Evolutionary conservation across 1,140 invertebrate species (phyloP), one percentile per base, ranked within the genome.

Genomic region (Polypedilum pembai): DNA sequence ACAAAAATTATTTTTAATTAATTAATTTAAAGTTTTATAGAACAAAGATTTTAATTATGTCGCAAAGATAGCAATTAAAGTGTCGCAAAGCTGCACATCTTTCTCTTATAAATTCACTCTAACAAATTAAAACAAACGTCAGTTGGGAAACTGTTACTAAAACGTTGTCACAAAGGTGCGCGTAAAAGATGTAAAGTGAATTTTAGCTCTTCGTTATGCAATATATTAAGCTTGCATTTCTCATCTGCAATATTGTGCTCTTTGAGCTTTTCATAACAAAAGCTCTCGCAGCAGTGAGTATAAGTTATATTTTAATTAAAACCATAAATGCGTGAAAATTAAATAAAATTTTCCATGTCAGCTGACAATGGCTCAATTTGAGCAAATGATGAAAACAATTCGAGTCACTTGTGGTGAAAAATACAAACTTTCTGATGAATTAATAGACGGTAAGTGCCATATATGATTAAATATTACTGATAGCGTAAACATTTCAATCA

Each of bases 141-240:
- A 33, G 24, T 33, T 33, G 24, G 24, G 24, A 33, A 33, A 33
- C 5, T 33, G 1, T 33, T 33, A 33, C 24, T 33, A 5, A 33
- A 33, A 33, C 24, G 24, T 56, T 56, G 45, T 56, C 45, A 56
- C 45, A 56, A n/a, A 56, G 1, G 45, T 15, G 45, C 45, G 45
- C n/a, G n/a, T n/a, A 56, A 56, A 56, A 56, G 45, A 56, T 56
- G 45, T 56, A n/a, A 56, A 56, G n/a, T 56, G n/a, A 56, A 56
- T n/a, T 12, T 12, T 15, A 56, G 45, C n/a, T 56, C 45, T 12
- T 12, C 45, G n/a, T 56, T 56, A 56, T 56, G 45, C 8, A 56
- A 56, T n/a, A n/a, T 56, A 56, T 12, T 15, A 56, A 56, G 12
- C 45, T 56, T 56, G 45, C 45, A 56, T 56, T 56, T 56, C 12